Evolutionary conservation across 2,888 invertebrate genomes (phyloP), one percentile per base, ranked within the genome.

Genomic region (Nipponacmea schrenckii): DNA sequence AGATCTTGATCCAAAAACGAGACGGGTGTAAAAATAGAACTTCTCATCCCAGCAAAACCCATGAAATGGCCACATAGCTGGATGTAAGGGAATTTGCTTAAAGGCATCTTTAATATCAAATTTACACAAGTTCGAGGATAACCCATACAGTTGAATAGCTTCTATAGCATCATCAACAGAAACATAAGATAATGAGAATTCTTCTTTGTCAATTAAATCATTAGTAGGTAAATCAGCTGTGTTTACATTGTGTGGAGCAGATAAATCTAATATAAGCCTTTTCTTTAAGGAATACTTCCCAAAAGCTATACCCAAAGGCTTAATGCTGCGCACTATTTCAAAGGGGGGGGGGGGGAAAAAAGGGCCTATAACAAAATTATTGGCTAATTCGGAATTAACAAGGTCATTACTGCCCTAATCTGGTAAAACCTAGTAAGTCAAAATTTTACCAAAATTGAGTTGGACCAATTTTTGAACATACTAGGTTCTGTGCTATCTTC

Each of bases 51-150:
- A 67, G 50, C 48, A 48, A 15, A 67, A 12, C 15, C 67, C 14
- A 48, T 26, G 31, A n/a, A 48, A 27, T n/a, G 20, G 67, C 50
- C 67, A 67, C 50, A 26, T 20, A 48, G 46, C n/a, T 17, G 48
- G 48, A n/a, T 48, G 12, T 7, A 48, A 48, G 15, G 66, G 66
- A 15, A 64, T 46, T 12, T n/a, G 62, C 50, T 70, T 66, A 44
- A 70, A 70, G 15, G 70, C 70, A 70, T 70, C 66, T 10, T 26
- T 10, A 39, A 70, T 70, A 24, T 70, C 70, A 8, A 24, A 20
- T 39, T 70, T 70, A 56, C 70, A 70, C 56, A 70, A 5, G n/a
- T n/a, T n/a, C n/a, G n/a, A n/a, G n/a, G n/a, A n/a, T n/a, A n/a
- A n/a, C n/a, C n/a, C n/a, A n/a, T n/a, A n/a, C n/a, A n/a, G n/a